Evolutionary conservation across 2,888 invertebrate species (phyloP).

Genomic region (Drosophila limbata): DNA sequence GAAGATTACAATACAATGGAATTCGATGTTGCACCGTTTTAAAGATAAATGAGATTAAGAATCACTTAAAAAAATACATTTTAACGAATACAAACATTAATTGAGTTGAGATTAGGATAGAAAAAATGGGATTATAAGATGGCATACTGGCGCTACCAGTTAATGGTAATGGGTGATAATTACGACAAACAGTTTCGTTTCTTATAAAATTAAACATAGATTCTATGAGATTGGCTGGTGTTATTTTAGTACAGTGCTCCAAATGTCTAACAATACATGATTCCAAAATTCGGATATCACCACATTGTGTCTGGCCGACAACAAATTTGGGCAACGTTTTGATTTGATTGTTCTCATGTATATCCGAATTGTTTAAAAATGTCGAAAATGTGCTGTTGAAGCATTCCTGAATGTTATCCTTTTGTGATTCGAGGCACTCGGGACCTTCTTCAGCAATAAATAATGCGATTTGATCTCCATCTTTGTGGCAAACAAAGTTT

Average conservation of each 20-base stretch:
- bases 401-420: slow-evolving; percentile 88
- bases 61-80: slow-evolving; percentile 24
- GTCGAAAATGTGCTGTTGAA: slow-evolving; percentile 88
- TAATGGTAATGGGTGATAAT: slow-evolving; percentile 54
- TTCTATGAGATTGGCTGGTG: slow-evolving; percentile 83
- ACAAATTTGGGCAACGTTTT: slow-evolving; percentile 87
- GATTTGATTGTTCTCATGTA: slow-evolving; percentile 84
- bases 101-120: slow-evolving; percentile 18
- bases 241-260: slow-evolving; percentile 81
- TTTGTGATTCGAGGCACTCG: slow-evolving; percentile 89
- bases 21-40: slow-evolving; percentile 14
- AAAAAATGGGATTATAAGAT: not conserved
- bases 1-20: slow-evolving; percentile 1
- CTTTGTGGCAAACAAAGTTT: slow-evolving; percentile 91
- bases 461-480: slow-evolving; percentile 93
- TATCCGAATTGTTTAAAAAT: slow-evolving; percentile 85
- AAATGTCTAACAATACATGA: slow-evolving; percentile 79
- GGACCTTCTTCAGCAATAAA: slow-evolving; percentile 93
- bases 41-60: slow-evolving; percentile 1
- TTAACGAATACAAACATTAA: slow-evolving; percentile 21
- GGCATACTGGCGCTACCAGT: slow-evolving; percentile 18
- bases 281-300: slow-evolving; percentile 80
- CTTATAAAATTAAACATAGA: slow-evolving; percentile 84
- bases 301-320: slow-evolving; percentile 86
- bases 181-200: slow-evolving; percentile 82